phyloP scores from a whole-genome alignment of 2,888 invertebrate species.

The Chymomyza amoena region DNA sequence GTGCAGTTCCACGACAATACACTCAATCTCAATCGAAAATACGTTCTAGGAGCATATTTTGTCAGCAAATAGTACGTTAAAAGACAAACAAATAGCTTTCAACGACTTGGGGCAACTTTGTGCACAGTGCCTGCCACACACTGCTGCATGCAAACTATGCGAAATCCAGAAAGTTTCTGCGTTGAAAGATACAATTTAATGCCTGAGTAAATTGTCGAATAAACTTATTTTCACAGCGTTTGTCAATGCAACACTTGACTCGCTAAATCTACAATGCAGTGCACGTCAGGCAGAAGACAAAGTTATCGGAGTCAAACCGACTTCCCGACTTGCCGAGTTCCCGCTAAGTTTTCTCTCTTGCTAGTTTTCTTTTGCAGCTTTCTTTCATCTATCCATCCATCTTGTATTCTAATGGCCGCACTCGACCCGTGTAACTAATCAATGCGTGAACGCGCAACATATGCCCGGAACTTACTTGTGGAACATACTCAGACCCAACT shows the following conservation, averaged over 20 bases:
- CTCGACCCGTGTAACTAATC: constrained; percentile 25
- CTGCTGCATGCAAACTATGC: background rate
- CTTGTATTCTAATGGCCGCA: constrained; percentile 35
- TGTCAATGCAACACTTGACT: background rate
- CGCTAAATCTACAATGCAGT: constrained; percentile 49
- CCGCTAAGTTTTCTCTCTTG: background rate
- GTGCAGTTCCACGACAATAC: background rate
- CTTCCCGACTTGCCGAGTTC: constrained; percentile 12
- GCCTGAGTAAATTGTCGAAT: constrained; percentile 53
- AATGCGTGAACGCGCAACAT: constrained; percentile 52
- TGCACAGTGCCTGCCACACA: too few relatives aligned
- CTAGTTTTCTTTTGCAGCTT: constrained; percentile 11
- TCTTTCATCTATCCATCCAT: constrained; percentile 20
- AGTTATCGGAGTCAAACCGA: constrained; percentile 21
- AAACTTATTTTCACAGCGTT: constrained; percentile 46
- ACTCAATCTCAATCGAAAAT: background rate
- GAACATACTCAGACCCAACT: too few relatives aligned
- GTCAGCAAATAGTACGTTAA: constrained; percentile 26
- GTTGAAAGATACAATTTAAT: constrained; percentile 67
- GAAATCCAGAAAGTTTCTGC: constrained; percentile 10
- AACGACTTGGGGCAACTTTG: background rate
- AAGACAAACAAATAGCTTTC: constrained; percentile 31
- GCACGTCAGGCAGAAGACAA: constrained; percentile 43
- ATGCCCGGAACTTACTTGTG: constrained; percentile 30
- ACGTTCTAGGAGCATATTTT: background rate